phyloP scores from a whole-genome alignment of 1,140 invertebrate species.

The Cydia amplana region DNA sequence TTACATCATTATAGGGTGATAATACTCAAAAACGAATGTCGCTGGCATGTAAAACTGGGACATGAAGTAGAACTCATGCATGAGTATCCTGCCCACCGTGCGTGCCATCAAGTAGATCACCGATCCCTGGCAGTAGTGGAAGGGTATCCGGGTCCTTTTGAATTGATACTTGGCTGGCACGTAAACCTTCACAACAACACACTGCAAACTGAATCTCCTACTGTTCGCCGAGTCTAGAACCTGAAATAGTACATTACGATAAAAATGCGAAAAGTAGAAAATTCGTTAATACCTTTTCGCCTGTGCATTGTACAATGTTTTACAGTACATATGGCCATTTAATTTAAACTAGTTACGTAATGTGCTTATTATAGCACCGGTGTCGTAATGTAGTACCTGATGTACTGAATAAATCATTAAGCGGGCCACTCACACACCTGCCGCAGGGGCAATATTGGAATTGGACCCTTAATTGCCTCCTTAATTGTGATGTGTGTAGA shows the following conservation, averaged over 20 bases:
- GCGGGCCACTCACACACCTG: too few species aligned
- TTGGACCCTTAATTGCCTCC: too few species aligned
- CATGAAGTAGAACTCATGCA: conserved; percentile 57
- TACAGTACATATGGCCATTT: too few species aligned
- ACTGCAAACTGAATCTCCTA: conserved; percentile 44
- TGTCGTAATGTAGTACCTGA: too few species aligned
- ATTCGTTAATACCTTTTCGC: too few species aligned
- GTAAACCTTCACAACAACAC: conserved; percentile 52
- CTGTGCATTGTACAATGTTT: too few species aligned
- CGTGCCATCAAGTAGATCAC: conserved; percentile 44
- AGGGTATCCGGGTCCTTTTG: conserved; percentile 45
- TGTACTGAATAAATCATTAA: too few species aligned
- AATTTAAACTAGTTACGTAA: too few species aligned
- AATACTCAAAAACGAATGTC: conserved; percentile 54
- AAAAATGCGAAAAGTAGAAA: too few species aligned
- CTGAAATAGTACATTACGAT: conserved; percentile 50
- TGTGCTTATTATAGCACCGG: too few species aligned
- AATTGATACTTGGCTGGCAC: conserved; percentile 49
- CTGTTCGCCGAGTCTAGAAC: conserved; percentile 45
- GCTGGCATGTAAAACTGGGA: conserved; percentile 44
- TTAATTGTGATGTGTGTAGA: too few species aligned
- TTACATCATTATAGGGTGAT: conserved; percentile 43
- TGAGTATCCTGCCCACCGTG: conserved; percentile 45
- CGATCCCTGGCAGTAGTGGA: conserved; percentile 59
- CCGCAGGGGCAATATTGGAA: too few species aligned